Base-by-base conservation (phyloP, 2,888 invertebrate species). In the Dynastes tityus region DNA sequence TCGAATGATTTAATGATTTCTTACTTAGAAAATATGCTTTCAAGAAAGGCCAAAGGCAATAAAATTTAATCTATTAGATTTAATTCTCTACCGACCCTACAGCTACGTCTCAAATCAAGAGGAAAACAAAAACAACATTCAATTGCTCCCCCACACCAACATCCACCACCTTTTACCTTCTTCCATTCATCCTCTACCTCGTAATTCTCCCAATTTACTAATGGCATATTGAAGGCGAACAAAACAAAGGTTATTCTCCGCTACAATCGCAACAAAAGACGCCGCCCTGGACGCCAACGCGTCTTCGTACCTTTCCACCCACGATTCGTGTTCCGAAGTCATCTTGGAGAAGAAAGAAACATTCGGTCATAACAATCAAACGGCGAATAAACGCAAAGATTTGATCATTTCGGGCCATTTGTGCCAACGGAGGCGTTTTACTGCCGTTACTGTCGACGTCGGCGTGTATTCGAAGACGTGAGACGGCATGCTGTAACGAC, bases 361-460 rank as follows among this genome's bases (percentile, higher is more conserved):
- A 85, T 83, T 80, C 45, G 81, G 78, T 78, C 79, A 86, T 87
- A 86, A 86, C 85, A 86, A 87, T 87, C 85, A 85, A 86, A 85
- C 86, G 85, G 83, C 83, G 83, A 84, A 87, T 87, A 86, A 86
- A 87, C 86, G 84, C 84, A 80, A 84, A 85, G 86, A 87, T 87
- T 87, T 84, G 86, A 87, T 87, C 87, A 87, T 87, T 85, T 86
- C 87, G 84, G 82, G 80, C 86, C 86, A 87, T 87, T 87, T 86
- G 85, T 86, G 87, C 86, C 85, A 86, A 86, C 84, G 85, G 84
- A 83, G 83, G 83, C 85, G 85, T 86, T 86, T 85, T 85, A 86
- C 83, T 82, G 80, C 79, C 68, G 63, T 70, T 64, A 29, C 27
- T n/a, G 11, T 13, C 32, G 22, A 8, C 55, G 55, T 13, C 53